Base-by-base conservation (phyloP, 2,113 vertebrate genomes). In the Chelonoidis abingdonii region DNA sequence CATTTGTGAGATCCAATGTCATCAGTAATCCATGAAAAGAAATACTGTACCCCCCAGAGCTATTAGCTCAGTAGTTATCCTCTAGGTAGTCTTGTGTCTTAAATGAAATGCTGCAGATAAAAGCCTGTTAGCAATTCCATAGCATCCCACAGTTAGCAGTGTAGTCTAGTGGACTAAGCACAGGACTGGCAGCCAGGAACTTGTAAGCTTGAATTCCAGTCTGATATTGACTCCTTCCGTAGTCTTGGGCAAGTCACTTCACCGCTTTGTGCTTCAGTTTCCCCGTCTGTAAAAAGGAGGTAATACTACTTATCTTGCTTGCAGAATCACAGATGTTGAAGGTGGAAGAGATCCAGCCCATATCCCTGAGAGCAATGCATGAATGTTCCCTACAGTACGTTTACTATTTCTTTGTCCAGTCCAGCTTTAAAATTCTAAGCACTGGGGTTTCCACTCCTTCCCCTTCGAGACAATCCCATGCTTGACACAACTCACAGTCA, bases 61-160 rank as follows among this genome's bases (percentile, higher is more conserved):
- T 69, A 69, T 4, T 10, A 52, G 49, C 44, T 8, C 19, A 0
- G 1, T 6, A 0, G 0, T 19, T 72, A 88, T 19, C 41, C 90
- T 27, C 80, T 54, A n/a, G 41, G 59, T 56, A 1, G 0, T 31
- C 29, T 50, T 27, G 21, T 35, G 83, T 35, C 59, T 38, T 5
- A 35, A 35, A n/a, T 29, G 41, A 35, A 24, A 56, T 8, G 19
- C 24, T 6, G 79, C 79, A 54, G 35, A 22, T 10, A 69, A 78
- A 52, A 25, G 24, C 49, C 41, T 16, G 47, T 52, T 22, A 44
- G 41, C 76, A 80, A 44, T 44, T 50, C 21, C 54, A 83, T 90
- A 41, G 53, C 44, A 78, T 49, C 44, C 13, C 56, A 76, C 41
- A 54, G 12, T 87, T 83, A 65, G 79, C 44, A 83, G 49, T n/a